phyloP scores from a whole-genome alignment of 2,888 invertebrate species.

The Geotrupes spiniger region DNA sequence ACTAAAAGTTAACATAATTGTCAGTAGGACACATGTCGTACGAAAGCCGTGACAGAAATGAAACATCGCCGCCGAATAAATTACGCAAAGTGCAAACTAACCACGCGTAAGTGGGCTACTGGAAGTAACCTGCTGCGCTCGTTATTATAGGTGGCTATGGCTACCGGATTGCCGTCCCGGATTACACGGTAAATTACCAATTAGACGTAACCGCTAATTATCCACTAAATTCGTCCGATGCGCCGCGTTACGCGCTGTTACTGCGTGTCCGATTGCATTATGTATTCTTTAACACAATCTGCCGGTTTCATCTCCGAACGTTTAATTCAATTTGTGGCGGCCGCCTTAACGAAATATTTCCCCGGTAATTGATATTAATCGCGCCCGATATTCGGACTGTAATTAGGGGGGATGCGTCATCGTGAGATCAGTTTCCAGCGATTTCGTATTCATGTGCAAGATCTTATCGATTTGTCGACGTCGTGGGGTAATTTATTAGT shows the following conservation, averaged over 20 bases:
- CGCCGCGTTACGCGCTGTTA: slow-evolving; percentile 26
- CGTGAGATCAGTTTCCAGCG: slow-evolving; percentile 16
- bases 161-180: slow-evolving; percentile 20
- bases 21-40: too few species aligned
- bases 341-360: neutral
- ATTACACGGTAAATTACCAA: slow-evolving; percentile 40
- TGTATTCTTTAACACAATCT: slow-evolving; percentile 14
- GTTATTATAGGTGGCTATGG: slow-evolving; percentile 21
- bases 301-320: slow-evolving; percentile 11
- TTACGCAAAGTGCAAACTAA: slow-evolving; percentile 19
- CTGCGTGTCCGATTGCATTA: slow-evolving; percentile 22
- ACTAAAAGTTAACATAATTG: too few species aligned
- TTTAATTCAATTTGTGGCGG: slow-evolving; percentile 18
- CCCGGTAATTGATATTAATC: too few species aligned
- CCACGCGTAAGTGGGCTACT: slow-evolving; percentile 8
- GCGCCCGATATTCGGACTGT: too few species aligned
- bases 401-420: too few species aligned
- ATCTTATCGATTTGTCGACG: too few species aligned
- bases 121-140: slow-evolving; percentile 20
- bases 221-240: slow-evolving; percentile 29
- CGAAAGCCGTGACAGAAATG: slow-evolving; percentile 14
- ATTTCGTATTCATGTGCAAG: slow-evolving; percentile 15
- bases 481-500: too few species aligned
- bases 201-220: slow-evolving; percentile 40
- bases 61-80: slow-evolving; percentile 15